Conservation (phyloP, 2,797 vertebrate genomes). For the Chiroxiphia lanceolata region DNA sequence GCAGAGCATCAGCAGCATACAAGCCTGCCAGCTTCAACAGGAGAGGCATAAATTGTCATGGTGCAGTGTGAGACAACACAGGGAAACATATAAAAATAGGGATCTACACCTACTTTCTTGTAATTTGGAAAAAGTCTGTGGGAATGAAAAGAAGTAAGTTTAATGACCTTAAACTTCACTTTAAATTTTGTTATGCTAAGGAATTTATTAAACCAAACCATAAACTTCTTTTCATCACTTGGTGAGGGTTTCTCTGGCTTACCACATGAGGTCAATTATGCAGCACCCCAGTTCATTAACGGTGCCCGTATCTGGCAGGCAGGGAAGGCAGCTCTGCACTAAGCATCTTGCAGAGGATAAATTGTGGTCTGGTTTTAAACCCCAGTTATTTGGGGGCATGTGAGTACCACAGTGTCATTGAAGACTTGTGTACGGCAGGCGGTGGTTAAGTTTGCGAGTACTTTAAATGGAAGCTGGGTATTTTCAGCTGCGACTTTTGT, state of each 20-base stretch:
- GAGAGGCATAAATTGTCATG: neutral
- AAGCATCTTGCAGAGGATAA: neutral
- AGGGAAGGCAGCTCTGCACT: neutral
- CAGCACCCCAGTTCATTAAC: neutral
- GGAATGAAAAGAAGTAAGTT: neutral
- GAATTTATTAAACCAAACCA: constrained; percentile 19
- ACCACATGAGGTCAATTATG: neutral
- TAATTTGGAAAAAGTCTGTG: neutral
- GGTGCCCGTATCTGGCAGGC: rapidly evolving
- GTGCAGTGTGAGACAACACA: neutral
- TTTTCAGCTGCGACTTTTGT: rapidly evolving
- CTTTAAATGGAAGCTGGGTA: neutral
- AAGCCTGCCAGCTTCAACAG: neutral
- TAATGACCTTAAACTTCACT: constrained; percentile 6
- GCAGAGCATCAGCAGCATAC: neutral
- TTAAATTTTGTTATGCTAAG: constrained; percentile 11
- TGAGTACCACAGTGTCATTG: neutral
- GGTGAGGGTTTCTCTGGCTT: constrained; percentile 9
- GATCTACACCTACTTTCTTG: neutral
- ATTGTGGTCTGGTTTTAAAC: neutral
- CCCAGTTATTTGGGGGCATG: neutral
- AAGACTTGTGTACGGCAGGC: rapidly evolving
- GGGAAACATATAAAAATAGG: neutral
- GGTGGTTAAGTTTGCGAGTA: neutral
- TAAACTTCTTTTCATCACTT: neutral